phyloP scores from a whole-genome alignment of 1,140 invertebrate genomes.

The Anastrepha ludens region DNA sequence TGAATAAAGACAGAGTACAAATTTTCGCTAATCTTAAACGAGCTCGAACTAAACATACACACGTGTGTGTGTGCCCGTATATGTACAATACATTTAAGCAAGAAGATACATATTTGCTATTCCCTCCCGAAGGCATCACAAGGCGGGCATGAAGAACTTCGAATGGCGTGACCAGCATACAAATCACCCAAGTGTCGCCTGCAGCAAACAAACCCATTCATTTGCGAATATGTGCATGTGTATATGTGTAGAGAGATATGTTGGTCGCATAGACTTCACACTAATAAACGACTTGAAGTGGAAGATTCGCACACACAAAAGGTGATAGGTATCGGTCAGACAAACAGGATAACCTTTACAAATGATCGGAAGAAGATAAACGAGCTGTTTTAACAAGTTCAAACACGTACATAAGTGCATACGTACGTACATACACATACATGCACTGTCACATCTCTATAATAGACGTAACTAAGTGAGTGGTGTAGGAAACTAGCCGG shows the following conservation, averaged over 20 bases:
- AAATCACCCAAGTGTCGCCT: slow-evolving; percentile 36
- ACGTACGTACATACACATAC: too few relatives aligned
- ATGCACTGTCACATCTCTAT: too few relatives aligned
- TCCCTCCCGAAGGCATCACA: not conserved
- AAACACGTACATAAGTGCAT: slow-evolving; percentile 2
- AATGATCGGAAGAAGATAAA: slow-evolving; percentile 46
- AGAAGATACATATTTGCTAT: not conserved
- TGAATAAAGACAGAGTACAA: slow-evolving; percentile 2
- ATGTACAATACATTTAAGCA: not conserved
- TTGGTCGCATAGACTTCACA: not conserved
- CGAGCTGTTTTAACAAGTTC: slow-evolving; percentile 43
- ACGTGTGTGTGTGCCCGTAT: not conserved
- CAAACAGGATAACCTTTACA: slow-evolving; percentile 31
- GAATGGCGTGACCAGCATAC: slow-evolving; percentile 16
- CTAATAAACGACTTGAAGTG: slow-evolving; percentile 34
- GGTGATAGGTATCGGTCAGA: slow-evolving; percentile 42
- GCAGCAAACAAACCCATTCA: slow-evolving; percentile 23
- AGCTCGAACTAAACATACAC: not conserved
- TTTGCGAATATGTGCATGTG: not conserved
- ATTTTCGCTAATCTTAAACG: not conserved
- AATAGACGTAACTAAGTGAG: too few relatives aligned
- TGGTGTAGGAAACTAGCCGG: too few relatives aligned
- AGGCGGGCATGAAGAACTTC: not conserved
- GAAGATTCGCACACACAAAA: slow-evolving; percentile 17
- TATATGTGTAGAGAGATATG: not conserved